Conservation (phyloP, 23 tunicate genomes). For the Ciona savignyi region DNA sequence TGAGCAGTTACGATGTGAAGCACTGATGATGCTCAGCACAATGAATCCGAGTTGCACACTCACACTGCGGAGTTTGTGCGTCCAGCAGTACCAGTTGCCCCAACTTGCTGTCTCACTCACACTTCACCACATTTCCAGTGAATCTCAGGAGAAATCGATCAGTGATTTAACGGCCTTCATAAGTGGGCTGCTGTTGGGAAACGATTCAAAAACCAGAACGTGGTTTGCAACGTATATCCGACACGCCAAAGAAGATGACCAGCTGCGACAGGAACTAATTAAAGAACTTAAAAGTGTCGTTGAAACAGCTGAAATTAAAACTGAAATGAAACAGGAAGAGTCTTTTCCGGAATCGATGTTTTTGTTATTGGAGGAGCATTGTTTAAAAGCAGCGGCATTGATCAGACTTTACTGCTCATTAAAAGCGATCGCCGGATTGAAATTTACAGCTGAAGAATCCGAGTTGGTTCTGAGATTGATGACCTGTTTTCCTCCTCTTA, state of each 20-base stretch:
- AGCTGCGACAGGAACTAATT: slow-evolving; percentile 29
- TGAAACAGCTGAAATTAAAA: too few species aligned
- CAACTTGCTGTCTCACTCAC: slow-evolving; percentile 60
- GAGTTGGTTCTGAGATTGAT: slow-evolving; percentile 55
- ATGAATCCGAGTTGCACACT: slow-evolving; percentile 27
- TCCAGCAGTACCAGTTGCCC: slow-evolving; percentile 64
- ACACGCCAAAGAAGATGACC: slow-evolving; percentile 39
- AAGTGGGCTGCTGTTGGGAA: slow-evolving; percentile 82
- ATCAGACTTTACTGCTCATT: slow-evolving; percentile 74
- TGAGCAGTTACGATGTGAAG: slow-evolving; percentile 34
- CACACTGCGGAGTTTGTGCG: slow-evolving; percentile 30
- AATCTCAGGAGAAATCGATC: slow-evolving; percentile 30
- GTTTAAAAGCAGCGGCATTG: slow-evolving; percentile 70
- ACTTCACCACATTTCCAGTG: slow-evolving; percentile 1
- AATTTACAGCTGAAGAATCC: slow-evolving; percentile 68
- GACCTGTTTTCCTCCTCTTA: slow-evolving; percentile 86
- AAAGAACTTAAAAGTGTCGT: slow-evolving; percentile 49
- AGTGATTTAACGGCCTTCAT: slow-evolving; percentile 65
- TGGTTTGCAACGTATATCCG: slow-evolving; percentile 81
- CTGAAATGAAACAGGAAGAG: not conserved
- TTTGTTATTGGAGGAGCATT: slow-evolving; percentile 57
- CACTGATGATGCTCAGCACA: slow-evolving; percentile 24
- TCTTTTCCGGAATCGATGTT: slow-evolving; percentile 21
- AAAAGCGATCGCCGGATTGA: slow-evolving; percentile 64
- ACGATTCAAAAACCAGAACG: slow-evolving; percentile 48